Conservation (phyloP, 2,113 vertebrate species). For the Lasiurus cinereus region DNA sequence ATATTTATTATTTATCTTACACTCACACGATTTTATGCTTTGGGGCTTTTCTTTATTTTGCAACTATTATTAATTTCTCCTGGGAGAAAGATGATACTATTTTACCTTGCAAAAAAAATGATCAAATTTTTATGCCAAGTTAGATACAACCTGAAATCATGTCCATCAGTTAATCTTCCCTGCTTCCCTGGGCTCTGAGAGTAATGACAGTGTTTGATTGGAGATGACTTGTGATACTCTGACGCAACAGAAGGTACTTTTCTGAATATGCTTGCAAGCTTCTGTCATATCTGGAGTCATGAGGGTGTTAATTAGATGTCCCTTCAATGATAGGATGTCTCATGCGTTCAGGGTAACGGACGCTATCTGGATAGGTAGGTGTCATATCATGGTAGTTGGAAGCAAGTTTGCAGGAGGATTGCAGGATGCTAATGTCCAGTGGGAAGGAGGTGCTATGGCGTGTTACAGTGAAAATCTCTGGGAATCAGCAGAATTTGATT, state of each 20-base stretch:
- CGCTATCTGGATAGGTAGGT: not conserved
- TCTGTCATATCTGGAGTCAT: not conserved
- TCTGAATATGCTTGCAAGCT: slow-evolving; percentile 5
- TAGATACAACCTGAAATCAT: not conserved
- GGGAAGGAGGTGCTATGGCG: not conserved
- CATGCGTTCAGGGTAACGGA: not conserved
- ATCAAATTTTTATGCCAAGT: not conserved
- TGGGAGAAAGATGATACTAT: not conserved
- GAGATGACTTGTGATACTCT: not conserved
- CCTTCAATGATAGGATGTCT: not conserved
- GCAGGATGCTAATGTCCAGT: not conserved
- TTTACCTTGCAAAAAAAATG: slow-evolving; percentile 18
- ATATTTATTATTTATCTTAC: slow-evolving; percentile 19
- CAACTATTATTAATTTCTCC: slow-evolving; percentile 26
- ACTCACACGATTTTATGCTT: not conserved
- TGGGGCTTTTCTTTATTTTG: not conserved
- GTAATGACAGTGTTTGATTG: not conserved
- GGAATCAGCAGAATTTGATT: not conserved
- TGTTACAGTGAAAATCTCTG: not conserved
- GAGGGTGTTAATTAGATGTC: not conserved
- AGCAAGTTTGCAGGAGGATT: too few relatives aligned
- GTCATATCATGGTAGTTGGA: not conserved
- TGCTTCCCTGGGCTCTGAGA: not conserved
- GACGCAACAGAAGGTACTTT: not conserved
- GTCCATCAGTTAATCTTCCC: not conserved